These are phyloP conservation scores for Parascotia fuliginaria DNA, from an alignment of 2,888 invertebrate species.

Conservation along the genomic window DNA sequence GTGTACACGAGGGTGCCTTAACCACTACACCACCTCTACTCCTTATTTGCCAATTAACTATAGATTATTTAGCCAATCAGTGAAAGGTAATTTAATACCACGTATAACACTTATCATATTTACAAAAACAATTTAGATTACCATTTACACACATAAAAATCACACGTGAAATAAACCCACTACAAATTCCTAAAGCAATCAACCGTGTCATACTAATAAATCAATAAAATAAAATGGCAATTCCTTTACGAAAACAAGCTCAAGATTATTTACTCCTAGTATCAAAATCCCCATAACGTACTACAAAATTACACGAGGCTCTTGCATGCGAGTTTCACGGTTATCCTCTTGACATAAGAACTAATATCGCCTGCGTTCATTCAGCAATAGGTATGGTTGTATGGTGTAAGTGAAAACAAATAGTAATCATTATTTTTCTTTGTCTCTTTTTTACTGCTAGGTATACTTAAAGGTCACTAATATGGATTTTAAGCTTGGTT, in stretches of 20 bases:
- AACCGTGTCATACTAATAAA: too few species aligned
- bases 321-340: slow-evolving; percentile 57
- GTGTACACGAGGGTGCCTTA: too few species aligned
- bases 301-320: slow-evolving; percentile 73
- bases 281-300: slow-evolving; percentile 78
- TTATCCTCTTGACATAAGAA: slow-evolving; percentile 54
- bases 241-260: slow-evolving; percentile 26
- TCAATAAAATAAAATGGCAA: background rate
- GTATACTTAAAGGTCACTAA: too few species aligned
- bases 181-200: background rate
- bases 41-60: too few species aligned
- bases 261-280: slow-evolving; percentile 57
- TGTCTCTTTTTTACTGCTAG: slow-evolving; percentile 12
- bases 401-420: slow-evolving; percentile 67
- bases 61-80: too few species aligned
- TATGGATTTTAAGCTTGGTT: too few species aligned
- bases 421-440: slow-evolving; percentile 44
- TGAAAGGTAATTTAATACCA: too few species aligned
- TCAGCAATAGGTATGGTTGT: slow-evolving; percentile 59
- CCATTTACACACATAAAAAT: too few species aligned
- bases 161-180: too few species aligned
- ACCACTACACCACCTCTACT: too few species aligned
- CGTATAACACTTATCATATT: too few species aligned
- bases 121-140: too few species aligned
- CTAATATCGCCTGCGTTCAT: slow-evolving; percentile 45